Base-by-base conservation (phyloP, 2,888 invertebrate species). In the Carabus problematicus region DNA sequence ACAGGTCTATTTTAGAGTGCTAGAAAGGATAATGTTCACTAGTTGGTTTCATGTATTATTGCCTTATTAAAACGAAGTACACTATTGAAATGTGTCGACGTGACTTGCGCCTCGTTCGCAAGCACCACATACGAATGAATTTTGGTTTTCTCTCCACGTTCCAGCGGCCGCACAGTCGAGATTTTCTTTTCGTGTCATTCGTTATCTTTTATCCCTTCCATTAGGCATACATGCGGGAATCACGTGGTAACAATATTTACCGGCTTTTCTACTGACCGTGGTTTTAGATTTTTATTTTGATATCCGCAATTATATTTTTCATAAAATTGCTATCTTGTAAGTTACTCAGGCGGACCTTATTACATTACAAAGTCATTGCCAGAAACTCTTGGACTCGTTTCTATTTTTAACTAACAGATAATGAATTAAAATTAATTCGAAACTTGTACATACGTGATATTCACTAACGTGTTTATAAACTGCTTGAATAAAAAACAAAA, bases 201-300 rank as follows among this genome's bases (percentile, higher is more conserved):
- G 68, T 56, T 69, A 69, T 69, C 69, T 69, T 52, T 52, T 60
- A 19, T 69, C 69, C 69, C 69, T 62, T 62, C 69, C 69, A 54
- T 55, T 69, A 45, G 54, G 29, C 55, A 39, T 29, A 18, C 80
- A 80, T 79, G 81, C 79, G 75, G 75, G 72, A 73, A 77, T 81
- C 81, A 81, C 81, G 80, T 81, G 81, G 74, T 75, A 14, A 62
- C 69, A 69, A 69, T 69, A 69, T 69, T 69, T 69, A 69, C 69
- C 69, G 69, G 69, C 69, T 61, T 69, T 68, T 68, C 54, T 68
- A 29, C 29, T 29, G 29, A 29, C 29, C 29, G 29, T 29, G 6
- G 6, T 29, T 29, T 29, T 6, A 29, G 29, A 29, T 29, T 29
- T 29, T 29, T 29, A 29, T 29, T 29, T 6, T 29, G 29, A 29